A percentile compares a stretch with the other conserved stretches of the same genome.
phyloP scores from a whole-genome alignment of 2,113 vertebrate species.

The Indri indri region DNA sequence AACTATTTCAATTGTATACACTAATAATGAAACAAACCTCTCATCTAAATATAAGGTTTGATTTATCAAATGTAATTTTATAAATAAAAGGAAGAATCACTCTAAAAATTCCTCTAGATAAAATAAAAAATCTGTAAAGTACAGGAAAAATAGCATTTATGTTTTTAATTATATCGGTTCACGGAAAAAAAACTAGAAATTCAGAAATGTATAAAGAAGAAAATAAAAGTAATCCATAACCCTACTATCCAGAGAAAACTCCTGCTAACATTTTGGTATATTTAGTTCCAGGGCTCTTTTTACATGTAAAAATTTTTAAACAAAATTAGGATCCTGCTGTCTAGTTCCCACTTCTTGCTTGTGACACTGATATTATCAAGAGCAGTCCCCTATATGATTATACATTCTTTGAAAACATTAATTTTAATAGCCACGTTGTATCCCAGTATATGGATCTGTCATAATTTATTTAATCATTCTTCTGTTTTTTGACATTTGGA shows the following conservation, averaged over 20 bases:
- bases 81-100: constrained; percentile 7
- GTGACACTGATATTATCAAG: not conserved
- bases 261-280: not conserved
- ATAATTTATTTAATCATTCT: constrained; percentile 46
- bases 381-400: not conserved
- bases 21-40: not conserved
- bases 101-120: not conserved
- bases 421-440: constrained; percentile 27
- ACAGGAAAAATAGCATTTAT: not conserved
- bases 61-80: not conserved
- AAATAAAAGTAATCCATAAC: not conserved
- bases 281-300: not conserved
- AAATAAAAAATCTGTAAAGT: not conserved
- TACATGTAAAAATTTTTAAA: not conserved
- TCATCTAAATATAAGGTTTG: not conserved
- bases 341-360: not conserved
- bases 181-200: not conserved
- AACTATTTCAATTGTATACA: not conserved
- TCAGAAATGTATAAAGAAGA: not conserved
- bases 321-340: not conserved
- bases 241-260: not conserved
- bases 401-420: not conserved
- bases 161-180: not conserved
- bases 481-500: constrained; percentile 43
- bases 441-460: not conserved